These are phyloP conservation scores for Leucophenga maculata DNA, from an alignment of 2,888 invertebrate species.

Conservation along the genomic window DNA sequence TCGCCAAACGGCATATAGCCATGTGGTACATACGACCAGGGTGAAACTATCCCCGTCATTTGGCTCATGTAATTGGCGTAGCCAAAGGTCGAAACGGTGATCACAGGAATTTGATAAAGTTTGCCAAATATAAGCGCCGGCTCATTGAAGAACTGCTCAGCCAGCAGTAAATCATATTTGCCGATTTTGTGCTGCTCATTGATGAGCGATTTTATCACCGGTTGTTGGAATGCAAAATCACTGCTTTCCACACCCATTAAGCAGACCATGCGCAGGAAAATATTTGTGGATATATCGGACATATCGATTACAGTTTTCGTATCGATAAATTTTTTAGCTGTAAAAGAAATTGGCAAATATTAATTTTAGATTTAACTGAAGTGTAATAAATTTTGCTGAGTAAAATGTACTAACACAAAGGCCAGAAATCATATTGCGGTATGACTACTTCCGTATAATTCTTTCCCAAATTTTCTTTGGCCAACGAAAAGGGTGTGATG, in stretches of 20 bases:
- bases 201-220: conserved; percentile 56
- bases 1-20: conserved; percentile 71
- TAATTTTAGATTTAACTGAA: too few relatives aligned
- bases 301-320: conserved; percentile 50
- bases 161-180: conserved; percentile 71
- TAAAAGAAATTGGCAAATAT: too few relatives aligned
- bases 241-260: conserved; percentile 54
- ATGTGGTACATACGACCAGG: conserved; percentile 73
- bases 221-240: conserved; percentile 59
- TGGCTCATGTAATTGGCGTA: conserved; percentile 69
- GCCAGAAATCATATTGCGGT: conserved; percentile 56
- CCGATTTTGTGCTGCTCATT: conserved; percentile 49
- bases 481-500: conserved; percentile 57
- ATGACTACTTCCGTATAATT: conserved; percentile 63
- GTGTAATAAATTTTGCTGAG: too few relatives aligned
- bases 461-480: conserved; percentile 49
- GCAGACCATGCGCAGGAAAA: conserved; percentile 42
- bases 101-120: conserved; percentile 68
- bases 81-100: conserved; percentile 68
- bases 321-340: conserved; percentile 27
- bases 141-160: conserved; percentile 70
- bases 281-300: conserved; percentile 35
- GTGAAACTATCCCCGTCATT: conserved; percentile 70
- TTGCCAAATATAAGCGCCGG: conserved; percentile 68
- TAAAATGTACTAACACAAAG: conserved; percentile 42